Conservation (phyloP, 2,888 invertebrate genomes). For the Salpingus planirostris region DNA sequence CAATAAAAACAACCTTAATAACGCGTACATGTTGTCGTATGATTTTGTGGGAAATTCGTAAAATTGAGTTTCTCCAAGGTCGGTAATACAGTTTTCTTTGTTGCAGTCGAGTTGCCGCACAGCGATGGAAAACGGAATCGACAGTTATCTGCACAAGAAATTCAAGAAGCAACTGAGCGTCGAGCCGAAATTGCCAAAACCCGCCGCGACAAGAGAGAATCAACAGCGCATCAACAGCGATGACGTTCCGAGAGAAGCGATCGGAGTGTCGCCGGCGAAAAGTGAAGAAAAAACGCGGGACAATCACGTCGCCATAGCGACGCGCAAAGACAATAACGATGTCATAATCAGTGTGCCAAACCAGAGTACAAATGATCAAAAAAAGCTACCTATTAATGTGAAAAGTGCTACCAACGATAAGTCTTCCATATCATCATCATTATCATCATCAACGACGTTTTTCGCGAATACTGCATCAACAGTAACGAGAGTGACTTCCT, state of each 20-base stretch:
- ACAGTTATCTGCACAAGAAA: slow-evolving; percentile 83
- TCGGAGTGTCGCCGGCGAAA: slow-evolving; percentile 26
- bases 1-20: no score
- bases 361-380: slow-evolving; percentile 34
- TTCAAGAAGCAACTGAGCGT: slow-evolving; percentile 74
- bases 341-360: slow-evolving; percentile 37
- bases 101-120: slow-evolving; percentile 22
- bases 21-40: no score
- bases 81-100: slow-evolving; percentile 1
- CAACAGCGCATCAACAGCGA: slow-evolving; percentile 2
- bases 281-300: slow-evolving; percentile 28
- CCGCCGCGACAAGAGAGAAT: slow-evolving; percentile 15
- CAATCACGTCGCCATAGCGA: slow-evolving; percentile 19
- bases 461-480: no score
- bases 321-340: slow-evolving; percentile 26
- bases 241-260: slow-evolving; percentile 25
- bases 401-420: slow-evolving; percentile 21
- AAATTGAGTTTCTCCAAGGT: slow-evolving; percentile 4
- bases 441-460: slow-evolving; percentile 23
- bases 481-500: no score
- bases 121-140: slow-evolving; percentile 37
- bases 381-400: slow-evolving; percentile 9
- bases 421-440: slow-evolving; percentile 37
- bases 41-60: slow-evolving; percentile 2
- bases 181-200: slow-evolving; percentile 36